Percentiles rank a stretch among this genome's conserved stretches.
These are phyloP conservation scores for Erynnis tages DNA, from an alignment of 2,888 invertebrate species.

Conservation along the genomic window DNA sequence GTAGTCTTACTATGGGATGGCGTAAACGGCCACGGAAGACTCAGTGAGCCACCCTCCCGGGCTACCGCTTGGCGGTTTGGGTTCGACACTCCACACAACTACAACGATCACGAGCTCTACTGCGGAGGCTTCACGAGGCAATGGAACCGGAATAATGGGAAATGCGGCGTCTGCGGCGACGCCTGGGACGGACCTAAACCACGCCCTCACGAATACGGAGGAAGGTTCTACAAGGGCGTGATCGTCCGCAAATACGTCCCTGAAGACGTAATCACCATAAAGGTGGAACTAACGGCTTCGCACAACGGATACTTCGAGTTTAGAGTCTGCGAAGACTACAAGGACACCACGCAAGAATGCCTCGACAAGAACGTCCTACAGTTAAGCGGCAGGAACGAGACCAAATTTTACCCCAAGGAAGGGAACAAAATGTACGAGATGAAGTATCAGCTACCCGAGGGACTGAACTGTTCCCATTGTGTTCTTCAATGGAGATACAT, in stretches of 20 bases:
- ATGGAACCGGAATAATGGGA: conserved; percentile 90
- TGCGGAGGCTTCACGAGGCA: conserved; percentile 94
- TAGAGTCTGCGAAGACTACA: conserved; percentile 88
- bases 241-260: conserved; percentile 90
- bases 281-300: conserved; percentile 93
- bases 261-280: conserved; percentile 85
- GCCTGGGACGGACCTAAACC: conserved; percentile 88
- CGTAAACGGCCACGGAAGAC: conserved; percentile 85
- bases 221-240: conserved; percentile 90
- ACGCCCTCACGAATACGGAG: conserved; percentile 91
- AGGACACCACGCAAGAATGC: conserved; percentile 87
- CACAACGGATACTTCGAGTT: conserved; percentile 94
- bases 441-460: conserved; percentile 83
- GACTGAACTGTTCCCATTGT: conserved; percentile 89
- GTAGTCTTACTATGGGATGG: conserved; percentile 49
- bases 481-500: conserved; percentile 94
- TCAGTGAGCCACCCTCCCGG: conserved; percentile 92
- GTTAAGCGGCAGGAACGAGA: conserved; percentile 73
- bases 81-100: conserved; percentile 92
- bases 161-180: conserved; percentile 94
- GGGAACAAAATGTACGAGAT: conserved; percentile 91
- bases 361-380: conserved; percentile 87
- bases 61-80: conserved; percentile 95
- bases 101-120: conserved; percentile 93
- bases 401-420: conserved; percentile 87